Percentiles rank a stretch among this genome's conserved stretches.
These are phyloP conservation scores for Sardina pilchardus DNA, from an alignment of 2,113 vertebrate genomes.

Conservation along the genomic window DNA sequence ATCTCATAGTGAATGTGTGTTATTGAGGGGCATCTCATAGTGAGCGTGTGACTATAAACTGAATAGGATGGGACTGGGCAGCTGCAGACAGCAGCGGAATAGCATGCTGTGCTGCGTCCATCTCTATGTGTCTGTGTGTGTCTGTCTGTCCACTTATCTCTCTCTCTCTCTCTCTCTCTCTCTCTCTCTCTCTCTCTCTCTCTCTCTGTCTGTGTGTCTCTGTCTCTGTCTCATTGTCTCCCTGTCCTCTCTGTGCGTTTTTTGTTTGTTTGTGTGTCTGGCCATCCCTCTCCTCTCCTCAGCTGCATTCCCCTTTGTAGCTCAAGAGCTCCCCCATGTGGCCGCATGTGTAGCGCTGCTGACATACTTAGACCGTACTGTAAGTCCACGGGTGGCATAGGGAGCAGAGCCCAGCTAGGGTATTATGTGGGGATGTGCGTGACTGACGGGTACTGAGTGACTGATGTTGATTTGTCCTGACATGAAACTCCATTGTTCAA, in stretches of 20 bases:
- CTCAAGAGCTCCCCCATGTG: slow-evolving; percentile 35
- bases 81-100: too few species aligned
- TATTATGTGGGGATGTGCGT: too few species aligned
- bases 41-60: too few species aligned
- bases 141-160: neutral
- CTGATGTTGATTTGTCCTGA: too few species aligned
- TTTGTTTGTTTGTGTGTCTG: neutral
- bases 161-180: neutral
- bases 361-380: neutral
- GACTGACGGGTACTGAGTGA: too few species aligned
- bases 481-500: too few species aligned
- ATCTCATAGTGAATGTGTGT: too few species aligned
- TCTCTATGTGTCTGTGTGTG: neutral
- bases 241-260: neutral
- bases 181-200: neutral
- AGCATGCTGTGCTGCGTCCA: too few species aligned
- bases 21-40: too few species aligned
- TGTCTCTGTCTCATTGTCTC: neutral
- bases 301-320: neutral
- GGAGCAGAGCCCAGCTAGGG: neutral
- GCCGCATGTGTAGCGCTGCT: neutral
- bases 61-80: too few species aligned
- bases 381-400: neutral
- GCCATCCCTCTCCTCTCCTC: neutral
- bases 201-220: neutral